phyloP scores from a whole-genome alignment of 2,797 vertebrate genomes.

The Zenarchopterus dispar region DNA sequence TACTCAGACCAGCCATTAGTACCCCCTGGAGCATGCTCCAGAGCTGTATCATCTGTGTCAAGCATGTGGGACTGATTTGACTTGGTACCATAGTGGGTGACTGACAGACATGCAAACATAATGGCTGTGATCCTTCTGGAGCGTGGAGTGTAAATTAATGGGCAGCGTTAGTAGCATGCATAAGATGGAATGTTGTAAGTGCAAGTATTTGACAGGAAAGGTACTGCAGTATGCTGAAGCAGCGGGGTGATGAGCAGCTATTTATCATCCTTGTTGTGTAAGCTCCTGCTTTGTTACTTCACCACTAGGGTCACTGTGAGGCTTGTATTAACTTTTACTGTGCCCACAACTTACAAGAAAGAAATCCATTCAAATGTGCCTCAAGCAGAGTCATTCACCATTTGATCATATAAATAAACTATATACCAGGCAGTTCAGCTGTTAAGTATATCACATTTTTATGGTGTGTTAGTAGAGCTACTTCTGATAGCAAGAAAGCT shows the following conservation, averaged over 20 bases:
- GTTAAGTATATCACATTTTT: conserved; percentile 54
- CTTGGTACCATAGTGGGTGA: conserved; percentile 52
- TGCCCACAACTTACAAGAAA: conserved; percentile 55
- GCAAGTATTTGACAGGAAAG: conserved; percentile 52
- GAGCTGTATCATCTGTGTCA: conserved; percentile 70
- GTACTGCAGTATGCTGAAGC: conserved; percentile 11
- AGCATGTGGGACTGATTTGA: conserved; percentile 66
- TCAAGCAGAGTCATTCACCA: conserved; percentile 38
- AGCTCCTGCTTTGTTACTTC: conserved; percentile 49
- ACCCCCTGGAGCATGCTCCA: conserved; percentile 61
- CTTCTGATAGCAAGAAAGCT: conserved; percentile 24
- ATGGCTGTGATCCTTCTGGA: conserved; percentile 43
- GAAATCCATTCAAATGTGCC: conserved; percentile 57
- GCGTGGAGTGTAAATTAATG: conserved; percentile 63
- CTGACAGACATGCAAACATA: conserved; percentile 67
- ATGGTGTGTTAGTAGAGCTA: conserved; percentile 50
- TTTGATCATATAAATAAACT: conserved; percentile 38
- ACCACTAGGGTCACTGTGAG: conserved; percentile 48
- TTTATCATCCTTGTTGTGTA: conserved; percentile 61
- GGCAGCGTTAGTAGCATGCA: conserved; percentile 46
- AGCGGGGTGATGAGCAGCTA: conserved; percentile 32
- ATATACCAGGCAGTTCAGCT: conserved; percentile 27
- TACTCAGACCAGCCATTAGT: conserved; percentile 71
- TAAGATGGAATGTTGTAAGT: conserved; percentile 55
- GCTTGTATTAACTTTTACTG: conserved; percentile 52